phyloP scores from a whole-genome alignment of 2,113 vertebrate species.

The Petroica traversi region DNA sequence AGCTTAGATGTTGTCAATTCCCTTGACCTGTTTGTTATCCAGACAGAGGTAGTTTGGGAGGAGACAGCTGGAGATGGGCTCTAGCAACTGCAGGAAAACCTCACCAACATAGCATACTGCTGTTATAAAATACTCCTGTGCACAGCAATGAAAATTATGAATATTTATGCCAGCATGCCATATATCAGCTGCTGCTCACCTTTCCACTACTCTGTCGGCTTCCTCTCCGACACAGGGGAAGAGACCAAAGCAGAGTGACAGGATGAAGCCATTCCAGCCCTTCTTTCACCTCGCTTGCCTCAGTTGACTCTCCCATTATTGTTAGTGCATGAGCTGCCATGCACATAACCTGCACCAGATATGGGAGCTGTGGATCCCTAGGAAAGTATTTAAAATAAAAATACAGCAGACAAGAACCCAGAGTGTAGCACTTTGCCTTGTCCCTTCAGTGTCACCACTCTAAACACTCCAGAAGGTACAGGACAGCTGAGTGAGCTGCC shows the following conservation, averaged over 20 bases:
- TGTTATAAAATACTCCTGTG: background rate
- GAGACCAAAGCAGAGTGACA: background rate
- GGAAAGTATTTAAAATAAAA: background rate
- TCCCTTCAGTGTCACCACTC: background rate
- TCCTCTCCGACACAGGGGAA: background rate
- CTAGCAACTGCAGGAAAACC: background rate
- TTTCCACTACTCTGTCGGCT: background rate
- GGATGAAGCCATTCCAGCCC: background rate
- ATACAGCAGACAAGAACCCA: background rate
- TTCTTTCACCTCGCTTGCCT: background rate
- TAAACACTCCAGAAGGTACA: background rate
- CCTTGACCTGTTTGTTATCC: background rate
- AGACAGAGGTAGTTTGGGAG: background rate
- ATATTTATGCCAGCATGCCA: background rate
- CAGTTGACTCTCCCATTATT: background rate
- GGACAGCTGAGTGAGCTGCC: background rate
- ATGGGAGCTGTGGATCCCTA: background rate
- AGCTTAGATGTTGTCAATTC: background rate
- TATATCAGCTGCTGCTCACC: too few species aligned
- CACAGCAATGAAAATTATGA: background rate
- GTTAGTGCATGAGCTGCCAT: fast-evolving
- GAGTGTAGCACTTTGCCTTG: background rate
- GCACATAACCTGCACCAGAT: background rate
- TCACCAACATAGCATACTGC: background rate
- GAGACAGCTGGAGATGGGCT: background rate